Evolutionary conservation across 2,888 invertebrate genomes (phyloP).

Genomic region (Thysanoteuthis rhombus): DNA sequence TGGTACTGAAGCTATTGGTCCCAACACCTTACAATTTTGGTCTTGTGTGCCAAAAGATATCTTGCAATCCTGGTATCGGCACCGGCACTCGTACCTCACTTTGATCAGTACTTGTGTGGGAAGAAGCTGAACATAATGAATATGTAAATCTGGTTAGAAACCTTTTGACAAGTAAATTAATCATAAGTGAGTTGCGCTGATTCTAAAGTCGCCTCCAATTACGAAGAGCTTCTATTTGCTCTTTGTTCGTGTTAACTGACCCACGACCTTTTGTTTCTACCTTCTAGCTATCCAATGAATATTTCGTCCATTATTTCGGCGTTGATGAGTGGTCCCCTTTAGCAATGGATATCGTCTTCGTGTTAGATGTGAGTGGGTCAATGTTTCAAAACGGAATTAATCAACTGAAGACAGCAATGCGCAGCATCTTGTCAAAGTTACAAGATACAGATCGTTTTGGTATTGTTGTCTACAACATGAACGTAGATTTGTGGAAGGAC

Average conservation of each 20-base stretch:
- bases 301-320: constrained; percentile 81
- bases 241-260: neutral
- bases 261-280: neutral
- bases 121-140: too few relatives aligned
- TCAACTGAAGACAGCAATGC: constrained; percentile 70
- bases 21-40: too few relatives aligned
- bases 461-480: constrained; percentile 22
- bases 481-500: constrained; percentile 18
- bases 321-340: constrained; percentile 69
- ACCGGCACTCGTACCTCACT: too few relatives aligned
- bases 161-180: too few relatives aligned
- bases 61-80: too few relatives aligned
- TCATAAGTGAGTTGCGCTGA: too few relatives aligned
- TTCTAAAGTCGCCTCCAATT: too few relatives aligned
- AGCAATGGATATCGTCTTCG: constrained; percentile 76
- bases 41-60: too few relatives aligned
- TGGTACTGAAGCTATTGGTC: too few relatives aligned
- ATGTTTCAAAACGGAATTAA: constrained; percentile 77
- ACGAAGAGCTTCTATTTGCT: too few relatives aligned
- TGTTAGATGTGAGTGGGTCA: constrained; percentile 79
- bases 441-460: constrained; percentile 25
- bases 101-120: too few relatives aligned
- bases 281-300: constrained; percentile 70
- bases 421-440: constrained; percentile 21
- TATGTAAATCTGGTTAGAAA: too few relatives aligned